phyloP scores from a whole-genome alignment of 2,797 vertebrate species.

The Intellagama lesueurii region DNA sequence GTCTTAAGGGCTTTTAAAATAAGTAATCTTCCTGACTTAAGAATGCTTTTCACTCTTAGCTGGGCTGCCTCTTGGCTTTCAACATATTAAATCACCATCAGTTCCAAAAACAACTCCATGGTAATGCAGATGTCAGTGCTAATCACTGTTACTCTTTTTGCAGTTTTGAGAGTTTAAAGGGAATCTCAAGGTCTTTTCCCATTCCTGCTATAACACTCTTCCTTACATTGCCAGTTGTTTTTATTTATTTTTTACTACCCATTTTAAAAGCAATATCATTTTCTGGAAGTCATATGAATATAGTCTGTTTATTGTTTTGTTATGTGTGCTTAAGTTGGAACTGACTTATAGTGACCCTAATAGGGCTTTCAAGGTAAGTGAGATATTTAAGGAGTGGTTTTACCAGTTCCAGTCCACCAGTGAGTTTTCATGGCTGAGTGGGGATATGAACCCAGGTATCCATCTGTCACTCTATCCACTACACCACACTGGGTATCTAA shows the following conservation, averaged over 20 bases:
- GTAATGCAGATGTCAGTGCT: constrained; percentile 23
- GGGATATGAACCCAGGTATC: too few species aligned
- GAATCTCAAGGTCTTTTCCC: background rate
- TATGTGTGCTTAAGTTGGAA: too few species aligned
- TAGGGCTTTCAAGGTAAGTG: too few species aligned
- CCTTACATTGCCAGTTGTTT: background rate
- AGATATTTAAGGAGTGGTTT: too few species aligned
- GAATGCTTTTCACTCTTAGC: constrained; percentile 32
- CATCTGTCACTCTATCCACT: too few species aligned
- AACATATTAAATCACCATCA: constrained; percentile 42
- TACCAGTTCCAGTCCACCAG: too few species aligned
- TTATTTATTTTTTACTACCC: background rate
- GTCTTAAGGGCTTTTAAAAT: background rate
- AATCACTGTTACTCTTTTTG: constrained; percentile 21
- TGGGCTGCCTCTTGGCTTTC: background rate
- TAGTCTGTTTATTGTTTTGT: too few species aligned
- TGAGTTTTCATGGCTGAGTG: too few species aligned
- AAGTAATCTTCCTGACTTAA: background rate
- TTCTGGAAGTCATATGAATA: background rate
- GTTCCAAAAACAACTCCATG: constrained; percentile 38
- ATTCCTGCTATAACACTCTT: background rate
- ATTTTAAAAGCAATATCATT: background rate
- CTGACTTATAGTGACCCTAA: too few species aligned
- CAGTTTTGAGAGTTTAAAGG: constrained; percentile 17
- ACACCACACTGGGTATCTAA: background rate